Base-by-base conservation (phyloP, 2,888 invertebrate genomes). In the Philopedon plagiatum region DNA sequence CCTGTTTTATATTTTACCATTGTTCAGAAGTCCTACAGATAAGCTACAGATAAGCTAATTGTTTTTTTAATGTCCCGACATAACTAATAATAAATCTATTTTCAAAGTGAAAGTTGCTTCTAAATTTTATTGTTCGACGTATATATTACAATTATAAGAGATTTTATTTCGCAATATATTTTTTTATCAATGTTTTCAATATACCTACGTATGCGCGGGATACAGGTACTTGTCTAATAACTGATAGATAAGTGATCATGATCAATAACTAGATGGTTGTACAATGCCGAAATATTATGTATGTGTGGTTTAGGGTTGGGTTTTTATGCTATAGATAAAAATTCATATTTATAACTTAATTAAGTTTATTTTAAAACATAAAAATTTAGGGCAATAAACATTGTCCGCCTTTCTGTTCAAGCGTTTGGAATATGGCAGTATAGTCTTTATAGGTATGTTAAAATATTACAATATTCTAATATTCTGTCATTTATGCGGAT, bases 21-120 rank as follows among this genome's bases (percentile, higher is more conserved):
- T 72, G 66, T 69, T 63, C 39, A 54, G 7, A 62, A 60, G 32
- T 26, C 57, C 7, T 67, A 71, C 29, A 58, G 75, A 75, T 73
- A 71, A 62, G 60, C 61, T 71, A 69, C 60, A 73, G 72, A 72
- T 72, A 72, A 72, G 74, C 71, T 76, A 73, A 77, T 77, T 76
- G 72, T 62, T 74, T 68, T 71, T 71, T 71, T 63, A 49, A 54
- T 63, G 34, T 57, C 21, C n/a, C 32, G 37, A 23, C n/a, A 34
- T 56, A 62, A 64, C 46, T 70, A 70, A 70, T 70, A 70, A 70
- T 70, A 58, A 37, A 64, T 70, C 63, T 57, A 44, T 58, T 51
- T 64, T 67, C 56, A 29, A 67, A 73, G 73, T 73, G 68, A 73
- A 73, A 73, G 69, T 73, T 69, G 68, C 62, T 62, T 62, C 71